Evolutionary conservation across 2,797 vertebrate genomes (phyloP).

Genomic region (Orientallactaga sibirica): DNA sequence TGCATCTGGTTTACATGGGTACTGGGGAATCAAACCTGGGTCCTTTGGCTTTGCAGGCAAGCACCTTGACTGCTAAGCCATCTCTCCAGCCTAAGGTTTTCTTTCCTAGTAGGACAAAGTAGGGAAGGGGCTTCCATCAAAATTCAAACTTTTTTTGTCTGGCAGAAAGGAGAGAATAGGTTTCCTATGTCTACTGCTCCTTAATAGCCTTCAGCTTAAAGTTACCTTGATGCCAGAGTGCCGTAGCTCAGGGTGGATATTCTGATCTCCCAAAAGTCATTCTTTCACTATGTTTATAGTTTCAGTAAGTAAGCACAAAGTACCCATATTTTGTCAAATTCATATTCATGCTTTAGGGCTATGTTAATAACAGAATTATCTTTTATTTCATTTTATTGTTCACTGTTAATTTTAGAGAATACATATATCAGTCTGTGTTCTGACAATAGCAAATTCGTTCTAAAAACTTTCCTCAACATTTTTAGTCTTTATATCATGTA

Average conservation of each 20-base stretch:
- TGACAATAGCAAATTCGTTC: background rate
- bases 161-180: background rate
- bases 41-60: too few relatives aligned
- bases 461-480: background rate
- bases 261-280: background rate
- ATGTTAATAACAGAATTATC: background rate
- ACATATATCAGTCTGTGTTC: background rate
- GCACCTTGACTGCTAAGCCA: too few relatives aligned
- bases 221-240: background rate
- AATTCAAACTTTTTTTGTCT: too few relatives aligned
- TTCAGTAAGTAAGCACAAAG: background rate
- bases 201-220: background rate
- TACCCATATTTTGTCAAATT: background rate
- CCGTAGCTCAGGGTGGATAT: background rate
- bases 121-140: accelerated
- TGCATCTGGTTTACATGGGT: too few relatives aligned
- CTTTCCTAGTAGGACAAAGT: too few relatives aligned
- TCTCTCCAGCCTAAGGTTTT: too few relatives aligned
- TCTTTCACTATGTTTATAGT: background rate
- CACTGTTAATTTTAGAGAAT: background rate
- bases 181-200: background rate
- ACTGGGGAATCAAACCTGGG: too few relatives aligned
- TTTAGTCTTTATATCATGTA: background rate
- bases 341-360: background rate
- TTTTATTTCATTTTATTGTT: background rate